Base-by-base conservation (phyloP, 2,113 vertebrate species). In the Romanogobio albipinnatus region DNA sequence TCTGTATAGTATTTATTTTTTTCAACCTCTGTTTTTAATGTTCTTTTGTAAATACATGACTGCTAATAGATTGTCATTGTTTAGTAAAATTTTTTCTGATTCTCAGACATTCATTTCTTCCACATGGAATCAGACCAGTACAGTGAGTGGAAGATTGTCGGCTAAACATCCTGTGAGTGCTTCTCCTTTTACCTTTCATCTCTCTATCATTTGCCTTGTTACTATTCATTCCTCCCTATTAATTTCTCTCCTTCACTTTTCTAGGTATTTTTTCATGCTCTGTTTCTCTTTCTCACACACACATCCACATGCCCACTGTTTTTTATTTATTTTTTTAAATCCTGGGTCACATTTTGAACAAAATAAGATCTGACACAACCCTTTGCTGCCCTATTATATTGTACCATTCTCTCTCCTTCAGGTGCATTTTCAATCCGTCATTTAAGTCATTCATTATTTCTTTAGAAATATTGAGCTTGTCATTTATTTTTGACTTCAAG, bases 81-180 rank as follows among this genome's bases (percentile, higher is more conserved):
- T 59, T 56, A 59, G 5, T 15, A 43, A n/a, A 19, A 39, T 9
- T 53, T 47, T 64, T 39, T 64, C 7, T 47, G 6, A 33, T 53
- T 84, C 29, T 64, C 85, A 95, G 94, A 89, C 77, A 51, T 92
- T 89, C 84, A 90, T 95, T 88, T 94, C 93, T 74, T 91, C 93
- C 14, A 92, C 91, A 0, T 95, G 94, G 94, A 76, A 89, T 88
- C 93, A 94, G 91, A 99, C 96, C 0, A 96, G 96, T 87, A 96
- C 93, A 24, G 97, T 95, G 80, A 97, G 94, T 0, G 97, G 97
- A 66, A 95, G 97, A 86, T 94, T 99, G 88, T 97, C 97, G 47
- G 91, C 97, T 43, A 96, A 95, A 87, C 95, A 94, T 82, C 96
- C 97, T 66, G 97, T 98, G 89, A 96, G 97, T 96, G 39, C n/a